Conservation (phyloP, 1,140 invertebrate species). For the Periplaneta americana region DNA sequence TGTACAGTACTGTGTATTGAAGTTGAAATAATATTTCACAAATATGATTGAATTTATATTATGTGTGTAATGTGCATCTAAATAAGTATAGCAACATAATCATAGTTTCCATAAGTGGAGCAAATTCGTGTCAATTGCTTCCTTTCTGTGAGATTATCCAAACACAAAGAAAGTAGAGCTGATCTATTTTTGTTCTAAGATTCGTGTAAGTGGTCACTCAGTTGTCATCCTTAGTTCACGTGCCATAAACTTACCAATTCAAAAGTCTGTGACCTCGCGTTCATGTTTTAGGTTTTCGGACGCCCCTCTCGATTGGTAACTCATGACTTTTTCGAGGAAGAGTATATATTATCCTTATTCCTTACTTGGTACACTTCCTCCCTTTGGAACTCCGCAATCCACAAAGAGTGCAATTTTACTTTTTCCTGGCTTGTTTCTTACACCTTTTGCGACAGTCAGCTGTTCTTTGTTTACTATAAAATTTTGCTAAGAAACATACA, state of each 20-base stretch:
- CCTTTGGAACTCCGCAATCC: background rate
- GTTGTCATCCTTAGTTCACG: background rate
- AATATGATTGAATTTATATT: no score
- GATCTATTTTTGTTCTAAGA: conserved; percentile 9
- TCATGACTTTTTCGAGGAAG: conserved; percentile 9
- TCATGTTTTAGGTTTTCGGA: conserved; percentile 55
- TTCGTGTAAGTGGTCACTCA: background rate
- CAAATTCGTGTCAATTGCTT: background rate
- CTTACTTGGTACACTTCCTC: background rate
- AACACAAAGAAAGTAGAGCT: background rate
- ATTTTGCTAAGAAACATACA: background rate
- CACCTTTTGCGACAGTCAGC: background rate
- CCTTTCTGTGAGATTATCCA: background rate
- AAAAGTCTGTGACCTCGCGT: conserved; percentile 81
- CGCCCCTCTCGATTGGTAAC: conserved; percentile 4
- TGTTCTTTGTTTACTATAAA: conserved; percentile 17
- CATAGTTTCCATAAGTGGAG: background rate
- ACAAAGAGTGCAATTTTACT: background rate
- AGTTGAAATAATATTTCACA: no score
- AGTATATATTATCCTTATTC: background rate
- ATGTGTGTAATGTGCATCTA: no score
- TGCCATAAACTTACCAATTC: conserved; percentile 53
- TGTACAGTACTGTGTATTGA: no score
- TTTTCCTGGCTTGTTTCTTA: conserved; percentile 2
- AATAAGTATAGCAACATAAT: no score